phyloP scores from a whole-genome alignment of 2,888 invertebrate genomes.

The Ectemnius continuus region DNA sequence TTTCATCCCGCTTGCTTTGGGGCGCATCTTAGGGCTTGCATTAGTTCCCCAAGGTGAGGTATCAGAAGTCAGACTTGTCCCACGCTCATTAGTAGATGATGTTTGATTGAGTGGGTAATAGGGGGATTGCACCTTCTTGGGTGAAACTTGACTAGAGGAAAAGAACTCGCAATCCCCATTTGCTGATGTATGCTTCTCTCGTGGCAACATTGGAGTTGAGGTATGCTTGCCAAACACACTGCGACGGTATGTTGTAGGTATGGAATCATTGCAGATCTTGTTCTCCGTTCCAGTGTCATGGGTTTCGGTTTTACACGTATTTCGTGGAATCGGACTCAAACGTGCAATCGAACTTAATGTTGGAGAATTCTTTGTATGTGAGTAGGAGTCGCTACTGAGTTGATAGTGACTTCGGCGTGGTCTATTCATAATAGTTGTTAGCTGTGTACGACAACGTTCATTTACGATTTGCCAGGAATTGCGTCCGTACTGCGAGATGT shows the following conservation, averaged over 20 bases:
- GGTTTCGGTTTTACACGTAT: background rate
- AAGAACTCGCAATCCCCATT: conserved; percentile 56
- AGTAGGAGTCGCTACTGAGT: conserved; percentile 60
- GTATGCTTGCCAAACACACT: conserved; percentile 48
- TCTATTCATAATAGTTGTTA: conserved; percentile 58
- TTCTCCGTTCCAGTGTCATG: conserved; percentile 26
- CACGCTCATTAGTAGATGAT: conserved; percentile 50
- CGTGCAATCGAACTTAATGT: conserved; percentile 52
- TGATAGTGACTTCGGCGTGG: conserved; percentile 63
- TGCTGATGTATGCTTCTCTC: conserved; percentile 49
- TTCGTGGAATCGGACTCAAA: conserved; percentile 62
- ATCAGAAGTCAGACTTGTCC: conserved; percentile 56
- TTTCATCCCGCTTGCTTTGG: conserved; percentile 63
- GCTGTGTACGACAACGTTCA: conserved; percentile 42
- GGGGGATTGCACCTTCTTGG: conserved; percentile 43
- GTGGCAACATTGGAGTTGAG: conserved; percentile 62
- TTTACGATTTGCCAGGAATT: conserved; percentile 20
- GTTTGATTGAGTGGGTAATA: conserved; percentile 48
- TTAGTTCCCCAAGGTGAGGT: conserved; percentile 70
- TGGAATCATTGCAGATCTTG: conserved; percentile 25
- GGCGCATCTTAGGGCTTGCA: conserved; percentile 68
- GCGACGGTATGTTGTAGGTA: conserved; percentile 30
- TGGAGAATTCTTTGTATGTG: conserved; percentile 40
- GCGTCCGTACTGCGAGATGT: conserved; percentile 20
- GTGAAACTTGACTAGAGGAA: conserved; percentile 12